A percentile compares a stretch with the other conserved stretches of the same genome.
phyloP scores from a whole-genome alignment of 2,888 invertebrate genomes.

The Ganaspis brasiliensis region DNA sequence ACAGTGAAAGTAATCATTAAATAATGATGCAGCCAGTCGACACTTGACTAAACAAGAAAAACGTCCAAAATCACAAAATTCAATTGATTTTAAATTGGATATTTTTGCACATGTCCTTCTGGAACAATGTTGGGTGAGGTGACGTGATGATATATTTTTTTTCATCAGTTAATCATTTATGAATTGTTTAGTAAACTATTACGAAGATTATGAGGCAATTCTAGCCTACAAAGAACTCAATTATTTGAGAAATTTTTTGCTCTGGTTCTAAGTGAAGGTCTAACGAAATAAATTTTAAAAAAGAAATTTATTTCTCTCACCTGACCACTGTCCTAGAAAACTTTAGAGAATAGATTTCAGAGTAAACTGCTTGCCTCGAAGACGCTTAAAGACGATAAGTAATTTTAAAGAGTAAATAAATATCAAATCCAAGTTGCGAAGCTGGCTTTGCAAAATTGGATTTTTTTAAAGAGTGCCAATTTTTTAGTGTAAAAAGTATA shows the following conservation, averaged over 20 bases:
- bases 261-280: not conserved
- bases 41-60: constrained; percentile 1
- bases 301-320: constrained; percentile 9
- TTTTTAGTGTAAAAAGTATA: not conserved
- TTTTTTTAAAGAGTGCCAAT: not conserved
- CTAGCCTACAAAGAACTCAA: constrained; percentile 56
- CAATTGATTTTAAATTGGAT: not conserved
- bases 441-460: constrained; percentile 8
- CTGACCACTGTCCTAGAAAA: constrained; percentile 9
- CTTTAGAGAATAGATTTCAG: not conserved
- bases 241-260: constrained; percentile 27
- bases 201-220: constrained; percentile 16
- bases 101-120: constrained; percentile 27
- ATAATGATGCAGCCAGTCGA: constrained; percentile 47
- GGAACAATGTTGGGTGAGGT: constrained; percentile 76
- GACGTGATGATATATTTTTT: constrained; percentile 66
- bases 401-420: constrained; percentile 18
- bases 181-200: constrained; percentile 52
- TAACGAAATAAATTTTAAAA: not conserved
- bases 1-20: constrained; percentile 46
- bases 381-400: constrained; percentile 21
- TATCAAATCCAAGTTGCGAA: not conserved
- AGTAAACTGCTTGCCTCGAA: not conserved
- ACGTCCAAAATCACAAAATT: not conserved
- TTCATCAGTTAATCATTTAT: constrained; percentile 52